Evolutionary conservation across 2,888 invertebrate species (phyloP), one percentile per base, ranked within the genome.

Genomic region (Drosophila kuntzei): DNA sequence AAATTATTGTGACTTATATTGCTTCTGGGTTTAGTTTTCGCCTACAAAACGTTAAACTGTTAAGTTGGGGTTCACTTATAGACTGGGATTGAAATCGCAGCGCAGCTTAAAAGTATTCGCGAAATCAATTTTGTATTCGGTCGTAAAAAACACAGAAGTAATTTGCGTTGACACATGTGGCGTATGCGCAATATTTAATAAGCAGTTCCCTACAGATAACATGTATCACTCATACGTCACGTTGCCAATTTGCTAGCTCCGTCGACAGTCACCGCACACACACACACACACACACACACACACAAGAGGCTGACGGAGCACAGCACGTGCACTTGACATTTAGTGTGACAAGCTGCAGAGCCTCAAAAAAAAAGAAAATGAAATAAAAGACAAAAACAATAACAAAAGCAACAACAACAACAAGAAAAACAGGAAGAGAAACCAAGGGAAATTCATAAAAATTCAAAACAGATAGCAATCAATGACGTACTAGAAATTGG

Each of bases 311-410:
- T 64, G 60, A 25, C 47, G 32, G 36, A 39, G 63, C 64, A 57
- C 68, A 76, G 65, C 88, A 88, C 78, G 84, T 88, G 83, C 76
- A 86, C 87, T 80, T 86, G 87, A 88, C 88, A 88, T 86, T 88
- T 80, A 83, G 76, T 82, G 71, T 63, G 75, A 76, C 83, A 87
- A 77, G 69, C 54, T 63, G 63, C 63, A 63, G 67, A 62, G 59
- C 39, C 46, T 34, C 32, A 12, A 71, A 72, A 76, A 70, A 59
- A 70, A 62, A 58, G 55, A n/a, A n/a, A n/a, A n/a, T n/a, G 34
- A 59, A 32, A 12, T 4, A 32, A 32, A 47, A 29, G 43, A 55
- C 34, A 59, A 41, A 18, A 47, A 60, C 37, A 67, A 29, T 39
- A 58, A 18, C 50, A 54, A 32, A 32, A 43, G 50, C 36, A 62